phyloP scores from a whole-genome alignment of 2,888 invertebrate species.

The Aleiodes leptofemur region DNA sequence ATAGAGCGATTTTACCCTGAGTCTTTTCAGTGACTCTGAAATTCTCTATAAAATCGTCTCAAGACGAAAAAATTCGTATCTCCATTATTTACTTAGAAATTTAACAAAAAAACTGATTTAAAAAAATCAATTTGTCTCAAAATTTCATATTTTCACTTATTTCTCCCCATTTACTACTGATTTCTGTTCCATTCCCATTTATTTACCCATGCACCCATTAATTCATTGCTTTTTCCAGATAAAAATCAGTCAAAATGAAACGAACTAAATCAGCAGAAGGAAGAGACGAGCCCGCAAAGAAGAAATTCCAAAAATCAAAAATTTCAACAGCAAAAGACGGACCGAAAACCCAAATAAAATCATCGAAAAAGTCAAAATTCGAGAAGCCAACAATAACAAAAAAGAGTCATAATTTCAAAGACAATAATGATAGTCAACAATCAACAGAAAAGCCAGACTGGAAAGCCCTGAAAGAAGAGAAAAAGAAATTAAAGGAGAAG shows the following conservation, averaged over 20 bases:
- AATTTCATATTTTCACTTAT: too few relatives aligned
- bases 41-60: too few relatives aligned
- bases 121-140: too few relatives aligned
- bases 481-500: slow-evolving; percentile 83
- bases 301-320: slow-evolving; percentile 23
- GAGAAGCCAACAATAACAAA: slow-evolving; percentile 43
- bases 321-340: neutral
- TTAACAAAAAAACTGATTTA: slow-evolving; percentile 1
- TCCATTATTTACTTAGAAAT: too few relatives aligned
- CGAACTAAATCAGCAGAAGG: slow-evolving; percentile 16
- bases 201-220: neutral
- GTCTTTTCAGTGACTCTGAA: too few relatives aligned
- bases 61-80: too few relatives aligned
- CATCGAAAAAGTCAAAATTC: slow-evolving; percentile 29
- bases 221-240: neutral
- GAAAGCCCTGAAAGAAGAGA: slow-evolving; percentile 85
- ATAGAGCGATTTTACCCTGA: too few relatives aligned
- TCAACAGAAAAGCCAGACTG: slow-evolving; percentile 80
- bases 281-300: slow-evolving; percentile 17
- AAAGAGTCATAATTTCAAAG: slow-evolving; percentile 28
- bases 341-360: slow-evolving; percentile 10
- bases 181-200: neutral
- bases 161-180: neutral
- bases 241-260: neutral
- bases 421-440: neutral